These are phyloP conservation scores for Arnoldichthys spilopterus DNA, from an alignment of 2,797 vertebrate genomes.

Conservation along the genomic window DNA sequence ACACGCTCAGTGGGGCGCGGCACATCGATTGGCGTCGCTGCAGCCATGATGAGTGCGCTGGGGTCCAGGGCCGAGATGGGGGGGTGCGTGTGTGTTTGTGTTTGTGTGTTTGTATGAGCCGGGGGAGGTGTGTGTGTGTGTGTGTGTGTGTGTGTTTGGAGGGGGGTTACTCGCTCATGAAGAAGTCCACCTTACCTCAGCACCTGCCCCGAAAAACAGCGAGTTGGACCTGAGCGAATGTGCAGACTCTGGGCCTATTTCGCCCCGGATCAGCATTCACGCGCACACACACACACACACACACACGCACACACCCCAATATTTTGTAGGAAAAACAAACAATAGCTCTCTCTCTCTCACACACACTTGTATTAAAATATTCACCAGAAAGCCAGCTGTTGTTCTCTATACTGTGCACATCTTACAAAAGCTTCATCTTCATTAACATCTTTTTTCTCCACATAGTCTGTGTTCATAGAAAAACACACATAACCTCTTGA, in stretches of 20 bases:
- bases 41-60: constrained; percentile 78
- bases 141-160: constrained; percentile 34
- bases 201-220: constrained; percentile 76
- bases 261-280: constrained; percentile 74
- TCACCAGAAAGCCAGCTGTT: constrained; percentile 54
- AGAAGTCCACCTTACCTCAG: constrained; percentile 76
- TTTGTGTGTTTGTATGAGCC: constrained; percentile 25
- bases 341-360: constrained; percentile 25
- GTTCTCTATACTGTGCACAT: constrained; percentile 30
- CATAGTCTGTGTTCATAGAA: neutral
- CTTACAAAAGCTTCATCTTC: neutral
- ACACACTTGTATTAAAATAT: constrained; percentile 50
- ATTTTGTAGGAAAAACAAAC: constrained; percentile 30
- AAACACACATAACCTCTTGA: neutral
- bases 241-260: constrained; percentile 76
- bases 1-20: constrained; percentile 82
- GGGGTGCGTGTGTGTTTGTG: constrained; percentile 35
- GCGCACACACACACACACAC: constrained; percentile 57
- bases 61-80: constrained; percentile 69
- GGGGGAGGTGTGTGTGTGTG: constrained; percentile 54
- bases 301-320: constrained; percentile 47
- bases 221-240: constrained; percentile 72
- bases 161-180: constrained; percentile 56
- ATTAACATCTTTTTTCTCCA: neutral
- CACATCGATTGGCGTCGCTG: constrained; percentile 83